Conservation (phyloP, 2,113 vertebrate species). For the Epinephelus lanceolatus region DNA sequence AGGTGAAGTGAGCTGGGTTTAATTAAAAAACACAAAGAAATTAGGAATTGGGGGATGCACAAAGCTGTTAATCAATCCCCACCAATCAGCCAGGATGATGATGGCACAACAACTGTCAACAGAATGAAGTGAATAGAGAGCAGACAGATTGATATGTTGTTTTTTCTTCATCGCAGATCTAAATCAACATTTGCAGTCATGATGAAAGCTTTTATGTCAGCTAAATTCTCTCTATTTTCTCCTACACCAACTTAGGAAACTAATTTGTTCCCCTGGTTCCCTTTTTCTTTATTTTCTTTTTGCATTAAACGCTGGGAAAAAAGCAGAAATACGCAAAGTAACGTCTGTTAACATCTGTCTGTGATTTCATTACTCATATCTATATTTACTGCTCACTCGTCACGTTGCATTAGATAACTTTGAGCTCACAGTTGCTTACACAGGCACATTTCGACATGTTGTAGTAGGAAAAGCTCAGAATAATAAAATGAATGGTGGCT, state of each 20-base stretch:
- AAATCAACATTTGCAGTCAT: conserved; percentile 65
- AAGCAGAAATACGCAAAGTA: background rate
- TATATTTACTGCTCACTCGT: background rate
- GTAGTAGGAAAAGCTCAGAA: too few relatives aligned
- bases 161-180: conserved; percentile 28
- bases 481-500: background rate
- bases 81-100: conserved; percentile 69
- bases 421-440: background rate
- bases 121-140: conserved; percentile 32
- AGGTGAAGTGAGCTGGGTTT: conserved; percentile 77
- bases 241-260: too few relatives aligned
- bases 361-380: background rate
- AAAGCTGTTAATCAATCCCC: conserved; percentile 74
- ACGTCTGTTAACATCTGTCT: background rate
- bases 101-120: conserved; percentile 53
- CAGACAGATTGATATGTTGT: conserved; percentile 50
- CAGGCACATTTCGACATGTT: background rate
- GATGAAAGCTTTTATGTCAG: conserved; percentile 33
- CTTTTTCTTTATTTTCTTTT: background rate
- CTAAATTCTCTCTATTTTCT: conserved; percentile 53
- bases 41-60: conserved; percentile 67
- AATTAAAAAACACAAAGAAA: conserved; percentile 84
- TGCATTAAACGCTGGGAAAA: background rate
- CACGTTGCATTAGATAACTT: background rate
- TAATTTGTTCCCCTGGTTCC: background rate